Evolutionary conservation across 1,140 invertebrate genomes (phyloP), one percentile per base, ranked within the genome.

Genomic region (Streblospio benedicti): DNA sequence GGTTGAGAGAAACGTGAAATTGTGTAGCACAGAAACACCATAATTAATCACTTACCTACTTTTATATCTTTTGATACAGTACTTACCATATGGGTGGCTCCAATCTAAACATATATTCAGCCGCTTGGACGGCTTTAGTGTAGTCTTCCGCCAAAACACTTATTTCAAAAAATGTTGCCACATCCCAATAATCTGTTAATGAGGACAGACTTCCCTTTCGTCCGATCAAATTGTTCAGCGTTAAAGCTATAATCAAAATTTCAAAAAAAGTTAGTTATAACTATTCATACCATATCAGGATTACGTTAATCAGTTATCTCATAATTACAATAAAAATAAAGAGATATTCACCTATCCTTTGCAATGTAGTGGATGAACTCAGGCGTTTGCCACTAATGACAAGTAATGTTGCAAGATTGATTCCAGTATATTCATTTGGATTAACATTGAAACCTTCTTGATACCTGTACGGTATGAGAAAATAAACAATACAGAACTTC

Each of bases 101-200:
- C 45, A 99, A 78, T 80, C 91, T 93, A 71, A 97, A 98, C 96
- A 99, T 99, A 74, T 91, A 96, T 75, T 97, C 91, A 1, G 96
- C 92, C 18, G 95, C 96, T 80, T 97, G 91, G 67, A 94, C 89
- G 4, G 96, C 95, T 79, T 98, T 98, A 2, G 86, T 82, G 79
- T 97, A 99, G 76, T 99, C 92, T 77, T 97, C 91, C 16, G 94
- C 94, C 16, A 99, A 79, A 0, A 99, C 95, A 56, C 91, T 93
- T 57, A 99, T 97, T 79, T 99, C 97, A 79, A 99, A 99, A 79
- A 97, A 99, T 1, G 95, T 99, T 0, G 97, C 97, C 5, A 99
- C 93, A 79, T 97, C 94, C 97, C 97, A 99, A 73, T 99, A 99
- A 71, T 99, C 95, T 68, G 88, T 89, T 2, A 99, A 78, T 20